Evolutionary conservation across 2,888 invertebrate genomes (phyloP).

Genomic region (Eupithecia tripunctaria): DNA sequence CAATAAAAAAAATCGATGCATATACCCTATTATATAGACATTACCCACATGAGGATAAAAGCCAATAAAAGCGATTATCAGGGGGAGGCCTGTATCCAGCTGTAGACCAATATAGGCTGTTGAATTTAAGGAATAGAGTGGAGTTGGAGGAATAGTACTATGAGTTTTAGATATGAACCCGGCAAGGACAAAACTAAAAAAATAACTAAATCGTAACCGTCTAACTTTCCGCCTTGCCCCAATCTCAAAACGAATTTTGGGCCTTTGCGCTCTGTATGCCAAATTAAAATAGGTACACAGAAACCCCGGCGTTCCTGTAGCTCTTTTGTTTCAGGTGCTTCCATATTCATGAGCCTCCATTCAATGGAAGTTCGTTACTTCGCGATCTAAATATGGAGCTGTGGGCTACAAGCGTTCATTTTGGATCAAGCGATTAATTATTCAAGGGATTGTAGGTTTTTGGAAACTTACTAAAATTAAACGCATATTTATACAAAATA

Average conservation of each 20-base stretch:
- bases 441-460: neutral
- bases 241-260: neutral
- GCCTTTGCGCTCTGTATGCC: neutral
- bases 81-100: too few species aligned
- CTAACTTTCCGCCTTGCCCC: neutral
- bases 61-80: too few species aligned
- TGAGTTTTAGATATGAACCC: too few species aligned
- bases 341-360: constrained; percentile 37
- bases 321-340: constrained; percentile 34
- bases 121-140: too few species aligned
- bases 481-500: neutral
- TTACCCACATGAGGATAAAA: too few species aligned
- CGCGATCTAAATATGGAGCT: constrained; percentile 31
- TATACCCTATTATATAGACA: too few species aligned
- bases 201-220: too few species aligned
- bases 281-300: neutral
- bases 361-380: constrained; percentile 33
- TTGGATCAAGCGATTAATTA: constrained; percentile 30
- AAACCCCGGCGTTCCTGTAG: neutral
- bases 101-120: too few species aligned
- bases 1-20: too few species aligned
- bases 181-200: too few species aligned
- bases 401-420: constrained; percentile 29
- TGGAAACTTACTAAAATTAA: neutral
- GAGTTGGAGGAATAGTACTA: too few species aligned